Base-by-base conservation (phyloP, 2,797 vertebrate genomes). In the Petrocephalus schoutedeni region DNA sequence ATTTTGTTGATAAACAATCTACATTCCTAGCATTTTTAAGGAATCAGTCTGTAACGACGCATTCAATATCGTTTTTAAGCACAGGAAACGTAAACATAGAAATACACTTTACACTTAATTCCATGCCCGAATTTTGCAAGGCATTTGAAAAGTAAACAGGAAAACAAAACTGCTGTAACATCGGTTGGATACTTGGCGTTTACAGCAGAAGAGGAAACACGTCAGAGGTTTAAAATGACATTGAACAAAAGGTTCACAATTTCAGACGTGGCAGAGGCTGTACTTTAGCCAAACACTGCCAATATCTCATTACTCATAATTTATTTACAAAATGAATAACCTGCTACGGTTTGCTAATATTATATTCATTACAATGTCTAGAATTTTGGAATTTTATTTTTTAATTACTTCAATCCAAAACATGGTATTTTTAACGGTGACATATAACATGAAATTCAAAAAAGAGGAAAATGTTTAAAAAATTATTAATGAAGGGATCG, bases 1-100 rank as follows among this genome's bases (percentile, higher is more conserved):
- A 28, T 84, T 57, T 85, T 84, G 19, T 77, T 49, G 45, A 89
- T 80, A 89, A 85, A 59, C 87, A 88, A 87, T 41, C 74, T 87
- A 80, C 89, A 90, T 91, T 91, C 91, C 90, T 86, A 14, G 4
- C 59, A 88, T 89, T 89, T 87, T 91, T 59, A 71, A 41, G 41
- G 58, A 41, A 82, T 77, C 4, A 28, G 4, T 71, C 59, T 51
- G 67, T 28, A 85, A 58, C 59, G 32, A n/a, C 28, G 9, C 3
- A 16, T 87, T 80, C 57, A n/a, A 86, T 7, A 45, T 56, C 56
- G 7, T 53, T n/a, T 12, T 51, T 85, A 86, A 80, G 58, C 56
- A 59, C 54, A 12, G 21, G 80, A 87, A n/a, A 80, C 7, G 1
- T 74, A 54, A 67, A 57, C 53, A 51, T 0, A 32, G 49, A 80